Evolutionary conservation across 2,113 vertebrate genomes (phyloP).

Genomic region (Cephalopterus ornatus): DNA sequence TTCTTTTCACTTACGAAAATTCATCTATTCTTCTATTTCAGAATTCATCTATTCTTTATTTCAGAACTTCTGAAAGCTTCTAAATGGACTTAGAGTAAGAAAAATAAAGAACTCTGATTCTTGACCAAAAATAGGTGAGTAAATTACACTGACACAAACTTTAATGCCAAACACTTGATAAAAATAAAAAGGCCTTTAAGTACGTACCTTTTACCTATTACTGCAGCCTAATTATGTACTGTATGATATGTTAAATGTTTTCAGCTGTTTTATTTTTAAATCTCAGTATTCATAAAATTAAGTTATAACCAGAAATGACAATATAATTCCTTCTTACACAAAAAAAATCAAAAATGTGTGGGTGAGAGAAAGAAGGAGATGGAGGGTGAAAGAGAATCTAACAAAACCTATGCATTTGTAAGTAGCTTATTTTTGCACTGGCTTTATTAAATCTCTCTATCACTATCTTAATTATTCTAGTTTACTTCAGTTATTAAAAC

Average conservation of each 20-base stretch:
- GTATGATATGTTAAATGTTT: neutral
- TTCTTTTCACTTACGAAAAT: neutral
- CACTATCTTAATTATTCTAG: neutral
- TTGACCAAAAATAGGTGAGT: neutral
- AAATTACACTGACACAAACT: neutral
- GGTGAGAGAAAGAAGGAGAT: neutral
- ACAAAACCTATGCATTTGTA: neutral
- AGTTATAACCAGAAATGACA: neutral
- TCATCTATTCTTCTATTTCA: neutral
- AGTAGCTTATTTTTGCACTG: neutral
- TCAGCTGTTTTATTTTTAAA: neutral
- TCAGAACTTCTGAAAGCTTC: neutral
- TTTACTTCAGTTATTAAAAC: neutral
- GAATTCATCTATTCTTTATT: neutral
- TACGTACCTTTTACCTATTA: neutral
- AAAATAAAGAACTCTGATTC: neutral
- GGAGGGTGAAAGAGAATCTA: neutral
- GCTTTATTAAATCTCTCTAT: neutral
- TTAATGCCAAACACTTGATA: neutral
- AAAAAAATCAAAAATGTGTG: rapidly evolving
- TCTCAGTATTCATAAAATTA: neutral
- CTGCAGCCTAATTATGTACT: neutral
- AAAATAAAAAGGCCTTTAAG: neutral
- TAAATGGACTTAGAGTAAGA: neutral
- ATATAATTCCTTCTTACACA: neutral